A percentile compares a stretch with the other conserved stretches of the same genome.
Evolutionary conservation across 2,113 vertebrate species (phyloP).

Genomic region (Zosterops lateralis): DNA sequence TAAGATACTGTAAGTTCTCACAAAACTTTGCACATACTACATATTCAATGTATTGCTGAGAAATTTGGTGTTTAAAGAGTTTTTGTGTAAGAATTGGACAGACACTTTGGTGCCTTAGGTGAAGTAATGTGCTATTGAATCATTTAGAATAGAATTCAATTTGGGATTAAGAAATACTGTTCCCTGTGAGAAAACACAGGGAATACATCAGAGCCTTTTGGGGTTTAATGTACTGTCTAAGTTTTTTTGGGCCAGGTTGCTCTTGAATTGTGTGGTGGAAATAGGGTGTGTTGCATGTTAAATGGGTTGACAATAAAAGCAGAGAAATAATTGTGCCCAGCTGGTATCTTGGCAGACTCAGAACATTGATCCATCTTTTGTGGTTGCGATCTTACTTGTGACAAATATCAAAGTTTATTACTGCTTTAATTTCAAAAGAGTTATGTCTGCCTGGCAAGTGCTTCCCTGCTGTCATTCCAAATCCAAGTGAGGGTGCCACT

Average conservation of each 20-base stretch:
- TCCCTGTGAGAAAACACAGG: not conserved
- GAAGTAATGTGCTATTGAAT: not conserved
- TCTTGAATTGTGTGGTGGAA: not conserved
- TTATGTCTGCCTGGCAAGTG: not conserved
- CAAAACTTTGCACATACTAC: not conserved
- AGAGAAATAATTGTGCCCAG: not conserved
- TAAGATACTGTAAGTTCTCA: not conserved
- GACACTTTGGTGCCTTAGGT: not conserved
- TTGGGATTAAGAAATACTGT: not conserved
- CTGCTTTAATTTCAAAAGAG: not conserved
- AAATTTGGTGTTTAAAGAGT: not conserved
- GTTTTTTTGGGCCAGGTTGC: not conserved
- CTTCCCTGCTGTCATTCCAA: not conserved
- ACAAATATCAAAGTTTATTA: not conserved
- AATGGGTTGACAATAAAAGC: not conserved
- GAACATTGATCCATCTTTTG: not conserved
- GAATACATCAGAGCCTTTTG: not conserved
- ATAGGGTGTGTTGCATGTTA: not conserved
- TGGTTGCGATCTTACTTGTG: not conserved
- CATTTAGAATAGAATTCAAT: not conserved
- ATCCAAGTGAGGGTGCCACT: rapidly evolving
- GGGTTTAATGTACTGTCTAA: not conserved
- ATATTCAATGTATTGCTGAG: not conserved
- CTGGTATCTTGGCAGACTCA: not conserved
- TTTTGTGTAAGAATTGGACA: not conserved